Base-by-base conservation (phyloP, 2,888 invertebrate genomes). In the Sialis fuliginosa region DNA sequence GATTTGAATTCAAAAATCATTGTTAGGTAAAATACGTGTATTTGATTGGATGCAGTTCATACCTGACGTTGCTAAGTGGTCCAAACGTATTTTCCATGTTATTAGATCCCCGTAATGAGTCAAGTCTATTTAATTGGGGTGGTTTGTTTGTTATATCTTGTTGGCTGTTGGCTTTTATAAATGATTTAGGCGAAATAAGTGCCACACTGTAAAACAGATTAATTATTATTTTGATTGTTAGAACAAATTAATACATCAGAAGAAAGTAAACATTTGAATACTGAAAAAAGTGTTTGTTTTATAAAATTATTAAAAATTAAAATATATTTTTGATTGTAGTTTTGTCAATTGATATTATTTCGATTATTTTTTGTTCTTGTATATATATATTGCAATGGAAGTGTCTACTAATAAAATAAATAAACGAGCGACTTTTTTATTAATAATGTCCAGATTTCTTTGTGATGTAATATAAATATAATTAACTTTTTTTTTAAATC, bases 31-130 rank as follows among this genome's bases (percentile, higher is more conserved):
- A 12, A 42, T n/a, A n/a, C n/a, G n/a, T n/a, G n/a, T n/a, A n/a
- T n/a, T n/a, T n/a, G n/a, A n/a, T 8, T 10, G 4, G 31, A 32
- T 44, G 5, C n/a, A 7, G 10, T n/a, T 33, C 56, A 57, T 66
- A 80, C 80, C 89, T 79, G 48, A 92, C 89, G 58, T 92, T 92
- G 61, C 88, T 88, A n/a, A 92, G 69, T 5, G 90, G 89, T 10
- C 91, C 91, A 58, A 91, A 89, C 56, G 81, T 85, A 57, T 88
- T 88, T 55, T 88, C 85, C 56, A 88, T 88, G 39, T 83, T 82
- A 12, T 81, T 75, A 42, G 87, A 87, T 47, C 85, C 86, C 62
- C 74, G 69, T 47, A 82, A 60, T 1, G 79, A 80, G 59, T 80
- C 77, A 53, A 75, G 65, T 51, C 83, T 73, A 54, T 79, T 80